Evolutionary conservation across 2,113 vertebrate species (phyloP).

Genomic region (Psophia crepitans): DNA sequence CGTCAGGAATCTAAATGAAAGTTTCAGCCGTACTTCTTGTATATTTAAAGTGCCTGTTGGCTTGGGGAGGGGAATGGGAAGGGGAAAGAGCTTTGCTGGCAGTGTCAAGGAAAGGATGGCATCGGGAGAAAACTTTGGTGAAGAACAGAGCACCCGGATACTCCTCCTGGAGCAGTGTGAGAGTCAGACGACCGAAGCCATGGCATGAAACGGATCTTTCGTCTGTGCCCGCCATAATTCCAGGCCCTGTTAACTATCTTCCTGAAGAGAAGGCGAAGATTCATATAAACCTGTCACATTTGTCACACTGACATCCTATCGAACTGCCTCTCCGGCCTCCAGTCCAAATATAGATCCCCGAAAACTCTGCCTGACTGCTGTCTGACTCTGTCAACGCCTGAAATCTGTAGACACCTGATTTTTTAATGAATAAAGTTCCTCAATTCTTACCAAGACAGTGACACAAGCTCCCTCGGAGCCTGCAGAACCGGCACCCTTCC

Average conservation of each 20-base stretch:
- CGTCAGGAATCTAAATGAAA: slow-evolving; percentile 50
- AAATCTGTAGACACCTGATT: background rate
- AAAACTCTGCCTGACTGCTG: background rate
- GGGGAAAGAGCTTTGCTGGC: background rate
- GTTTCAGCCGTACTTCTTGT: slow-evolving; percentile 8
- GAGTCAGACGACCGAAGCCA: background rate
- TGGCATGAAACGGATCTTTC: background rate
- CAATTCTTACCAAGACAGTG: background rate
- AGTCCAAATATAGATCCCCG: slow-evolving; percentile 1
- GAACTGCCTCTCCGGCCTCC: background rate
- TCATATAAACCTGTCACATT: slow-evolving; percentile 7
- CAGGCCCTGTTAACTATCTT: background rate
- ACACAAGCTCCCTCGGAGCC: background rate
- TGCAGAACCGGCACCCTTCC: background rate
- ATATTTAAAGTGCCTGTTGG: slow-evolving; percentile 33
- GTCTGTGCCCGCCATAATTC: background rate
- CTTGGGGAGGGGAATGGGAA: background rate
- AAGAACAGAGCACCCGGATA: background rate
- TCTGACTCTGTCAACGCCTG: background rate
- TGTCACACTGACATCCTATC: background rate
- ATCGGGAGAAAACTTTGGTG: background rate
- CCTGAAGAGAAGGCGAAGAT: background rate
- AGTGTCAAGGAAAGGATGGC: background rate
- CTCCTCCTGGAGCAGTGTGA: background rate
- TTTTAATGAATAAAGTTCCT: background rate